Base-by-base conservation (phyloP, 1,140 invertebrate genomes). In the Acromyrmex charruanus region DNA sequence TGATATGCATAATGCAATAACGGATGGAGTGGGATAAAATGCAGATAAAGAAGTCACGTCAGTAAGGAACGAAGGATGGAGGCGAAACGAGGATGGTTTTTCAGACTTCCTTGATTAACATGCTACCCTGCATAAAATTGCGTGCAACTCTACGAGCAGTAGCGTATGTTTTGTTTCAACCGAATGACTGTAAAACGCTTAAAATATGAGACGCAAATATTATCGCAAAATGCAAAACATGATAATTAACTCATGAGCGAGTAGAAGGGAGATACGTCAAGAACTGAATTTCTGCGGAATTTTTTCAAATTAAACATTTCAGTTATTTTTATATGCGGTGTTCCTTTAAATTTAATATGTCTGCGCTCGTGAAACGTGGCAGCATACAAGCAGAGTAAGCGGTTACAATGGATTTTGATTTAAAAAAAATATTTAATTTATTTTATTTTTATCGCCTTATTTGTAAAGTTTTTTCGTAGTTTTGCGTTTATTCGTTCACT, bases 1-100 rank as follows among this genome's bases (percentile, higher is more conserved):
- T 75, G 44, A 84, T 84, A 84, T 84, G 69, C 80, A 84, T 84
- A 84, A 84, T 84, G 80, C 80, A 84, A 84, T 84, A 75, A 84
- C n/a, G 55, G 55, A 59, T 21, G 58, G 68, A 6, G 2, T 31
- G 35, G 39, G 55, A 63, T 61, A 61, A 75, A 63, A 74, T 51
- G 39, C 58, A 49, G 80, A 75, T 84, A 63, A 84, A 84, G 69
- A 49, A 84, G 80, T 18, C 69, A 71, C 55, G 39, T 75, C 14
- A 31, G 35, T 74, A 39, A 16, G n/a, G 39, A 74, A 61, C 66
- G 61, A 49, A 72, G 53, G 25, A 25, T 18, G 28, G 69, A 49
- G 49, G 21, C 7, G 21, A 9, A 25, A 7, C 39, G 25, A 25
- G 25, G 25, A 28, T 16, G 14, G 68, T 75, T 84, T 75, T 84